Evolutionary conservation across 2,888 invertebrate species (phyloP).

Genomic region (Palloptera scutellata): DNA sequence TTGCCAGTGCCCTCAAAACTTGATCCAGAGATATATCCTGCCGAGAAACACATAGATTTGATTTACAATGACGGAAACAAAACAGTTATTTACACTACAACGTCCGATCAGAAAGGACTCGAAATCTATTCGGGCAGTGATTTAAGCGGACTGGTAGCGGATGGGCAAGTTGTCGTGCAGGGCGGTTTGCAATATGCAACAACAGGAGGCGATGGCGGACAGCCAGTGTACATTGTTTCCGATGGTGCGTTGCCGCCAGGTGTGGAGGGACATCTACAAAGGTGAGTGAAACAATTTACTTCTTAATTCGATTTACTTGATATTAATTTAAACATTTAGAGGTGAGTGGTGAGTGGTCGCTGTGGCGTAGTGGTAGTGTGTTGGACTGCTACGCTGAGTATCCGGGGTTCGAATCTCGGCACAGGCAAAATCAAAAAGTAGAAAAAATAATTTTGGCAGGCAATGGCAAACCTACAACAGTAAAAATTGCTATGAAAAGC

Average conservation of each 20-base stretch:
- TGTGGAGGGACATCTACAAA: slow-evolving; percentile 62
- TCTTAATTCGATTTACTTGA: neutral
- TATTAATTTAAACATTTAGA: neutral
- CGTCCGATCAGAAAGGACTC: slow-evolving; percentile 79
- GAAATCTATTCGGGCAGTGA: slow-evolving; percentile 70
- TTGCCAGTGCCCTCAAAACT: slow-evolving; percentile 61
- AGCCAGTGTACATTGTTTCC: slow-evolving; percentile 63
- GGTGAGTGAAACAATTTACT: slow-evolving; percentile 51
- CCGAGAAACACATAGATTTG: slow-evolving; percentile 74
- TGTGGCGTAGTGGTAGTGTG: no score
- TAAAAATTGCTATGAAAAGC: no score
- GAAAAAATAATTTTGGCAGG: no score
- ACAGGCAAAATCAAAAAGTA: no score
- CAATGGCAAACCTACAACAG: no score
- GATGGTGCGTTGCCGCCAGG: slow-evolving; percentile 56
- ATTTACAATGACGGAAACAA: slow-evolving; percentile 87
- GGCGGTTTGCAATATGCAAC: slow-evolving; percentile 63
- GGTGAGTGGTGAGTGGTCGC: no score
- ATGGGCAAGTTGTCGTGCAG: slow-evolving; percentile 64
- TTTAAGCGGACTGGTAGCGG: slow-evolving; percentile 61
- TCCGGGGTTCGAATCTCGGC: no score
- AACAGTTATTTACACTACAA: slow-evolving; percentile 83
- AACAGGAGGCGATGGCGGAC: slow-evolving; percentile 56
- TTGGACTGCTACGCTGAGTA: no score
- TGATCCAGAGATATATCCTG: slow-evolving; percentile 64